These are phyloP conservation scores for Cynaeus angustus DNA, from an alignment of 2,888 invertebrate genomes.

Conservation along the genomic window DNA sequence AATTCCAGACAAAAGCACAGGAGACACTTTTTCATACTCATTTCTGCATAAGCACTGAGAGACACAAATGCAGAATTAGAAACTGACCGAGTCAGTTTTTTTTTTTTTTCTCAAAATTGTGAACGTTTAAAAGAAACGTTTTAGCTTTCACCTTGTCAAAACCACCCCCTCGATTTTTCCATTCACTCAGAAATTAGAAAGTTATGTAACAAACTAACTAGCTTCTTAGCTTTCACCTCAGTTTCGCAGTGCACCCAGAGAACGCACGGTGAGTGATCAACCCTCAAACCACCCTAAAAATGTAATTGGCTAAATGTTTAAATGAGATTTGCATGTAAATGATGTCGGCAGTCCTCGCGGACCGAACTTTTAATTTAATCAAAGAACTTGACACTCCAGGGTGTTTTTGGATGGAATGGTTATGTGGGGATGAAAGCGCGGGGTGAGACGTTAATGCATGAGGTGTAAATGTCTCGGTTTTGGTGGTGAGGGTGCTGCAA, in stretches of 20 bases:
- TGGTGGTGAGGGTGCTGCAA: slow-evolving; percentile 63
- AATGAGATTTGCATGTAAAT: slow-evolving; percentile 71
- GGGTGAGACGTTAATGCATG: slow-evolving; percentile 67
- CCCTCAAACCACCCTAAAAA: slow-evolving; percentile 15
- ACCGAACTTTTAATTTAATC: slow-evolving; percentile 73
- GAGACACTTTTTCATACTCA: slow-evolving; percentile 8
- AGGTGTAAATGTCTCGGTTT: slow-evolving; percentile 71
- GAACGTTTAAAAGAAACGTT: too few species aligned
- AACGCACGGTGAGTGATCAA: slow-evolving; percentile 20
- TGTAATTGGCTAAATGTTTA: slow-evolving; percentile 69
- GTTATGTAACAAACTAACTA: slow-evolving; percentile 2
- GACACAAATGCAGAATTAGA: too few species aligned
- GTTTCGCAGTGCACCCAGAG: slow-evolving; percentile 11
- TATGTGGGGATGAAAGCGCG: too few species aligned
- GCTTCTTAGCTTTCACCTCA: slow-evolving; percentile 17
- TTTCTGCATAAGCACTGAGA: too few species aligned
- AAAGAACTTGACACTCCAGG: slow-evolving; percentile 72
- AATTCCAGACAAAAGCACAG: slow-evolving; percentile 33
- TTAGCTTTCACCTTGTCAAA: too few species aligned
- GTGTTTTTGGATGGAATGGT: slow-evolving; percentile 69
- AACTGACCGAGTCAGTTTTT: too few species aligned
- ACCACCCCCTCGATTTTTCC: too few species aligned
- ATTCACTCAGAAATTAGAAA: slow-evolving; percentile 19
- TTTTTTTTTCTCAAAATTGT: too few species aligned
- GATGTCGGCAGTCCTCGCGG: slow-evolving; percentile 66